A percentile compares a stretch with the other conserved stretches of the same genome.
Evolutionary conservation across 30 jellyfish, hydroid and myxozoan genomes (phyloP).

Genomic region (Nemopilema nomurai): DNA sequence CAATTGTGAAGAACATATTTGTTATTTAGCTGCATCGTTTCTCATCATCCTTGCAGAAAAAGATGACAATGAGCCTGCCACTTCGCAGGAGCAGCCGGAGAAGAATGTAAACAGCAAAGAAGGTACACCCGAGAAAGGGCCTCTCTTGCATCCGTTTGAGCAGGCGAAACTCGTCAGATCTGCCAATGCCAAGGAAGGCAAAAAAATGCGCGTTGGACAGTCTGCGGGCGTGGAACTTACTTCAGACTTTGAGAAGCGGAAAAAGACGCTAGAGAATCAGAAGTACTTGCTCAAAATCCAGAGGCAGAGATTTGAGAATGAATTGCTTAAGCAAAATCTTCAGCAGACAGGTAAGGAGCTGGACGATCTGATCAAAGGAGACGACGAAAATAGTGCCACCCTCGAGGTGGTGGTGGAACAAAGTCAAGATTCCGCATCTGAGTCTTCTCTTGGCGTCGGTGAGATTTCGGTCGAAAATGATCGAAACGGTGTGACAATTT

Average conservation of each 20-base stretch:
- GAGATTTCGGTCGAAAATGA: not conserved
- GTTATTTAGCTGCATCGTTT: not conserved
- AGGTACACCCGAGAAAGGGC: constrained; percentile 1
- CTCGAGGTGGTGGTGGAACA: not conserved
- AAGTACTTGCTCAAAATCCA: constrained; percentile 47
- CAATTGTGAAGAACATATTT: no score
- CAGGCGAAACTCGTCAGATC: constrained; percentile 51
- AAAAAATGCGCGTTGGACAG: not conserved
- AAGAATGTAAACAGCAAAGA: not conserved
- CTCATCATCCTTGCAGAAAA: not conserved
- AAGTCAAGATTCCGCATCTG: not conserved
- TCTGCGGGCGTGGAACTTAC: not conserved
- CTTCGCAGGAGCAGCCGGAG: not conserved
- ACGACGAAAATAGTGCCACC: not conserved
- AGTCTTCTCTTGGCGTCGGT: not conserved
- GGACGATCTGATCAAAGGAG: constrained; percentile 14
- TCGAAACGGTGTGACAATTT: not conserved
- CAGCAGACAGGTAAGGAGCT: constrained; percentile 37
- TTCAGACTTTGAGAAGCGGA: constrained; percentile 21
- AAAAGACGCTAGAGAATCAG: constrained; percentile 48
- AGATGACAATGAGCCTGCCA: not conserved
- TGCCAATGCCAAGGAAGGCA: constrained; percentile 3
- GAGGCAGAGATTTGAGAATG: constrained; percentile 56
- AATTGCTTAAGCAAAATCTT: constrained; percentile 36
- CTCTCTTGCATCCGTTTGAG: constrained; percentile 61